Evolutionary conservation across 1,140 invertebrate species (phyloP).

Genomic region (Saccostrea echinata): DNA sequence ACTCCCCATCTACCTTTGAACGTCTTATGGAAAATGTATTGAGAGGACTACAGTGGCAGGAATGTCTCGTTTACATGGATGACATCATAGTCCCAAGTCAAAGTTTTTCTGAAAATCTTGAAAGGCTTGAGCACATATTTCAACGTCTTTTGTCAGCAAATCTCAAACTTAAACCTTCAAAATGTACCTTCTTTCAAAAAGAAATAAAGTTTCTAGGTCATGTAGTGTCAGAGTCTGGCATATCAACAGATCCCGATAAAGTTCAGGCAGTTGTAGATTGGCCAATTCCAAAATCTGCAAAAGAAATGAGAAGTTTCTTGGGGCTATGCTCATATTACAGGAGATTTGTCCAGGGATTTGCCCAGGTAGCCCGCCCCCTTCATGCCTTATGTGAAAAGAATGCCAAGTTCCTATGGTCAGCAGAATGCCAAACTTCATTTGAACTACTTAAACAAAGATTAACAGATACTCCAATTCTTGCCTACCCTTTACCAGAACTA

Average conservation of each 20-base stretch:
- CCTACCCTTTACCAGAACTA: slow-evolving; percentile 68
- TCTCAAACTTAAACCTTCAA: slow-evolving; percentile 56
- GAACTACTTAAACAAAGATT: slow-evolving; percentile 61
- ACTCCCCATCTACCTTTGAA: slow-evolving; percentile 52
- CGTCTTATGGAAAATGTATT: slow-evolving; percentile 60
- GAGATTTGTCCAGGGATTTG: not conserved
- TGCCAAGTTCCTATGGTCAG: not conserved
- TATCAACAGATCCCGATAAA: slow-evolving; percentile 67
- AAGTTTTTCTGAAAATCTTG: slow-evolving; percentile 40
- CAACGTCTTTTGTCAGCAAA: slow-evolving; percentile 24
- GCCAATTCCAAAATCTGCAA: not conserved
- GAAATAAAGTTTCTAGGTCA: slow-evolving; percentile 44
- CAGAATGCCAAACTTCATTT: not conserved
- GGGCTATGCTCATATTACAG: slow-evolving; percentile 28
- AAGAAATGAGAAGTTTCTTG: slow-evolving; percentile 33
- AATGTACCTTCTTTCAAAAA: slow-evolving; percentile 48
- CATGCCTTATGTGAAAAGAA: not conserved
- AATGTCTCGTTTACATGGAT: slow-evolving; percentile 1
- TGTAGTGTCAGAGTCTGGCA: slow-evolving; percentile 60
- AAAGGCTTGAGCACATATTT: slow-evolving; percentile 44
- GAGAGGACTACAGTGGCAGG: slow-evolving; percentile 65
- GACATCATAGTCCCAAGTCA: slow-evolving; percentile 50
- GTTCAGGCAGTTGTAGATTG: slow-evolving; percentile 21
- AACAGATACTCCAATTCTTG: slow-evolving; percentile 59
- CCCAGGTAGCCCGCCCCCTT: not conserved